A percentile compares a stretch with the other conserved stretches of the same genome.
These are phyloP conservation scores for Malthinus flaveolus DNA, from an alignment of 2,888 invertebrate species.

Conservation along the genomic window DNA sequence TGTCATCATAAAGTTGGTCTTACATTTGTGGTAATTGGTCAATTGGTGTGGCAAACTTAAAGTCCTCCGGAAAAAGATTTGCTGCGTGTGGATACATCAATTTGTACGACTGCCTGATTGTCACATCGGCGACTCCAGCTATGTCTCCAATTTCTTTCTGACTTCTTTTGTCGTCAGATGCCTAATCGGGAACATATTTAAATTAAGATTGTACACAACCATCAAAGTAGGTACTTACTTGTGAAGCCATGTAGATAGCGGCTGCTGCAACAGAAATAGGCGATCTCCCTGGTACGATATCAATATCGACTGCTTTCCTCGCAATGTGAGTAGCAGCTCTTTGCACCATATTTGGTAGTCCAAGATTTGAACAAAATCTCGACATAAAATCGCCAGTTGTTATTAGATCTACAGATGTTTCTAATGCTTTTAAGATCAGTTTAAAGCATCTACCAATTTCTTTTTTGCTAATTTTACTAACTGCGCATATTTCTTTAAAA, in stretches of 20 bases:
- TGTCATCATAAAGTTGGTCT: no score
- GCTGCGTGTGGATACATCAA: slow-evolving; percentile 93
- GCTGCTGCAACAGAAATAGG: slow-evolving; percentile 99
- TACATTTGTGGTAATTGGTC: slow-evolving; percentile 90
- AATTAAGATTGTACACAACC: neutral
- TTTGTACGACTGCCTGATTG: slow-evolving; percentile 96
- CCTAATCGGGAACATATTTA: slow-evolving; percentile 52
- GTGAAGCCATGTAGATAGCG: slow-evolving; percentile 99
- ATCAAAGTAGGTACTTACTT: slow-evolving; percentile 50
- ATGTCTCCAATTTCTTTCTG: slow-evolving; percentile 99
- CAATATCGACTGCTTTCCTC: slow-evolving; percentile 92
- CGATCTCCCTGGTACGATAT: slow-evolving; percentile 96
- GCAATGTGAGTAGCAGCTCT: slow-evolving; percentile 97
- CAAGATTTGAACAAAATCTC: slow-evolving; percentile 94
- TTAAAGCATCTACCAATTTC: slow-evolving; percentile 99
- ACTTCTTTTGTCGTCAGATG: slow-evolving; percentile 89
- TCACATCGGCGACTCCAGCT: slow-evolving; percentile 97
- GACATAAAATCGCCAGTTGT: slow-evolving; percentile 99
- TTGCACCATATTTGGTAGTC: slow-evolving; percentile 86
- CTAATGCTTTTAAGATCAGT: slow-evolving; percentile 90
- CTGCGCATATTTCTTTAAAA: slow-evolving; percentile 99
- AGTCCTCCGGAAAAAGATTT: slow-evolving; percentile 93
- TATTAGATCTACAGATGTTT: slow-evolving; percentile 85
- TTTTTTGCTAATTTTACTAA: slow-evolving; percentile 98
- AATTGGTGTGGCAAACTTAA: slow-evolving; percentile 92